Evolutionary conservation across 2,113 vertebrate genomes (phyloP).

Genomic region (Misgurnus anguillicaudatus): DNA sequence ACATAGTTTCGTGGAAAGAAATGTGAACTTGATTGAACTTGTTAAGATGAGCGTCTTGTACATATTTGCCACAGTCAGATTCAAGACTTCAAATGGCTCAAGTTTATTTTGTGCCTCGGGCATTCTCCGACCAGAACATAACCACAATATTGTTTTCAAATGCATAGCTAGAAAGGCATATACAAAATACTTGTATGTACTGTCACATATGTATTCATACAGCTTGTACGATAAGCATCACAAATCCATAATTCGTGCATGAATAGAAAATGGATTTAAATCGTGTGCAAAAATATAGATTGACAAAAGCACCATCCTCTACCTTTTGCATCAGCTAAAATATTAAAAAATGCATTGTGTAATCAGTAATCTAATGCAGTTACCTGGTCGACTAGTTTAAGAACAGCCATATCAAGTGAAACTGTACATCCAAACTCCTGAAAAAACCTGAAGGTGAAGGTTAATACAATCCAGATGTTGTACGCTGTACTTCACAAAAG

Average conservation of each 20-base stretch:
- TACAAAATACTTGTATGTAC: background rate
- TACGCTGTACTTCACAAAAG: conserved; percentile 4
- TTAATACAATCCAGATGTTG: conserved; percentile 2
- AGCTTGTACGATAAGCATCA: background rate
- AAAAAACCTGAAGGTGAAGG: conserved; percentile 11
- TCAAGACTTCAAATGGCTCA: background rate
- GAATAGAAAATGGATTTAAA: background rate
- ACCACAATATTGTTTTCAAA: background rate
- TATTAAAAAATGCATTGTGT: conserved; percentile 53
- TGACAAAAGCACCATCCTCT: background rate
- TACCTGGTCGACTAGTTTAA: conserved; percentile 81
- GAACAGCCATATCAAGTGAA: conserved; percentile 77
- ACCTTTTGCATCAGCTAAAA: background rate
- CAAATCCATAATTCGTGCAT: no score
- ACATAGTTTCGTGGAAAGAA: no score
- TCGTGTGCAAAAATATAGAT: background rate
- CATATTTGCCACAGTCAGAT: background rate
- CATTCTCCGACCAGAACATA: no score
- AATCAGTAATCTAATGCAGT: conserved; percentile 6
- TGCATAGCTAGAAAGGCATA: background rate
- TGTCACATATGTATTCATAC: background rate
- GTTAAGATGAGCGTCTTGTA: no score
- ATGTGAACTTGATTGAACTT: no score
- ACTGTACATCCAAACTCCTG: conserved; percentile 64
- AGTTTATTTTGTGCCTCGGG: background rate